phyloP scores from a whole-genome alignment of 1,140 invertebrate species.

The Drosophila parvula region DNA sequence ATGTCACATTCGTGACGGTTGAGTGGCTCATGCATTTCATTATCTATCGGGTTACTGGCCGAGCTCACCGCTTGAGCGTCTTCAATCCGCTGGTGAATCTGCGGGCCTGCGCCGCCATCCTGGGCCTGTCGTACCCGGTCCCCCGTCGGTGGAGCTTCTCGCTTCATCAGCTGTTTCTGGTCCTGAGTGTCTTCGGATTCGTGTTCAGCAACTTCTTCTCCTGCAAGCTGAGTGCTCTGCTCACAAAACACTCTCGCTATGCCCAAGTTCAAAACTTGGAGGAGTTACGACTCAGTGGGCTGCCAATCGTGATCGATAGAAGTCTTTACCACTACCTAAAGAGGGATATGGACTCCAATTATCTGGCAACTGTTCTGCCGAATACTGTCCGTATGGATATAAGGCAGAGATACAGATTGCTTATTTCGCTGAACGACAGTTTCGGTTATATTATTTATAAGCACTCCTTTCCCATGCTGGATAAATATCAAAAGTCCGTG shows the following conservation, averaged over 20 bases:
- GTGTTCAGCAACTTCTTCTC: slow-evolving; percentile 37
- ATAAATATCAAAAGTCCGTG: background rate
- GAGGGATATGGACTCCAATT: background rate
- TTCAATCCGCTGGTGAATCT: slow-evolving; percentile 35
- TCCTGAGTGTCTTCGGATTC: slow-evolving; percentile 48
- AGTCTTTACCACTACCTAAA: background rate
- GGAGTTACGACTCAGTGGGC: slow-evolving; percentile 28
- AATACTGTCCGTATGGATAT: background rate
- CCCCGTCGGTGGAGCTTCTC: slow-evolving; percentile 3
- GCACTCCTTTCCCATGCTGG: background rate
- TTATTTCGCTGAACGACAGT: slow-evolving; percentile 12
- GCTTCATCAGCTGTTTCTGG: slow-evolving; percentile 37
- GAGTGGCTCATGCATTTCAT: slow-evolving; percentile 20
- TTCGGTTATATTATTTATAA: background rate
- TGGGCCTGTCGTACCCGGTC: slow-evolving; percentile 34
- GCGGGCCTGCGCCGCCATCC: slow-evolving; percentile 19
- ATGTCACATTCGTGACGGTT: slow-evolving; percentile 25
- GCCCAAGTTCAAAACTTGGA: slow-evolving; percentile 21
- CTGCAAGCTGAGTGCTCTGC: slow-evolving; percentile 48
- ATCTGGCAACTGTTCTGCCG: background rate
- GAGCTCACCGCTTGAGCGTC: background rate
- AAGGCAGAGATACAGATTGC: background rate
- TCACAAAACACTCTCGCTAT: slow-evolving; percentile 23
- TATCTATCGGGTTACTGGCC: background rate
- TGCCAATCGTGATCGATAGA: background rate